Base-by-base conservation (phyloP, 2,888 invertebrate genomes). In the Stenolophus ochropezus region DNA sequence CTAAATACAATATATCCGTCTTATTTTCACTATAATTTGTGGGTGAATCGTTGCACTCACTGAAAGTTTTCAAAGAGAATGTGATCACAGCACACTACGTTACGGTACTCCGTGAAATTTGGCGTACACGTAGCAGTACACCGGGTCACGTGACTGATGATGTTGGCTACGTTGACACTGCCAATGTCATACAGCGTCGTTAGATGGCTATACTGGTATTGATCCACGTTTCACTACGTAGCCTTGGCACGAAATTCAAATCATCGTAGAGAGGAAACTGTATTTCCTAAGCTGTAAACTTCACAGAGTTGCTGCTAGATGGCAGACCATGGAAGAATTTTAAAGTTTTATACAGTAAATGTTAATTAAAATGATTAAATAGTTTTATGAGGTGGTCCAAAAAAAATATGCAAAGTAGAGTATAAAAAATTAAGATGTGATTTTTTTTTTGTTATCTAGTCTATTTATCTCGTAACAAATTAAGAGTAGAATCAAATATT, bases 81-180 rank as follows among this genome's bases (percentile, higher is more conserved):
- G 80, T 74, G 77, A 74, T 80, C 79, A 78, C 73, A 74, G 76
- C 76, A 83, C 83, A 82, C 83, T 80, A 85, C 82, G 85, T 87
- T 89, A 90, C 89, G 88, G 89, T 88, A 89, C 89, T 89, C 89
- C 82, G 83, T 86, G 85, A 86, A 86, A 86, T 86, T 88, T 88
- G 88, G 86, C 88, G 86, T 87, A 89, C 90, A 90, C 89, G 89
- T 89, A 89, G 89, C 87, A 88, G 82, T 84, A 84, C 85, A 85
- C 82, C 83, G 83, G 85, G 91, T 93, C 93, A 93, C 93, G 92
- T 93, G 93, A 93, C 92, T 92, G 92, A 92, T 93, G 93, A 93
- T 93, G 93, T 93, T 93, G 93, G 93, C 88, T 81, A 75, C 81
- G 74, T 75, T 75, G 81, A 84, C 80, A 73, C 58, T 16, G 18